Percentiles rank a stretch among this genome's conserved stretches.
Conservation (phyloP, 2,797 vertebrate genomes). For the Spinus pinus region DNA sequence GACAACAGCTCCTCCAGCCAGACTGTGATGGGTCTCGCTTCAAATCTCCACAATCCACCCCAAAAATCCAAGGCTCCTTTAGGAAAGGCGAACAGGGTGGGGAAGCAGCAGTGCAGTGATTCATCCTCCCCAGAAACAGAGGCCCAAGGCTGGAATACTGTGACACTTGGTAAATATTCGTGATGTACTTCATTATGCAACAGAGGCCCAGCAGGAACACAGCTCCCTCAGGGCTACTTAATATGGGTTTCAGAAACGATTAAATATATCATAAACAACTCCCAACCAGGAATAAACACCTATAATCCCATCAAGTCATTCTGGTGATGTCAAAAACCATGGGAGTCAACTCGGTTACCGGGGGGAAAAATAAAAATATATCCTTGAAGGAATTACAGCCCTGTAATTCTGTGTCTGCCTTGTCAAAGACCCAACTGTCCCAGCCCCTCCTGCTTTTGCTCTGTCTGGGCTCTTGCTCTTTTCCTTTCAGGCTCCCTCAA, state of each 20-base stretch:
- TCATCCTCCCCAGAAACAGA: conserved; percentile 41
- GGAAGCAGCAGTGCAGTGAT: conserved; percentile 28
- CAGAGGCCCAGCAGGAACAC: conserved; percentile 49
- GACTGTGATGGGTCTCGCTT: not conserved
- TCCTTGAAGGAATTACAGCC: not conserved
- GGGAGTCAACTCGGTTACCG: not conserved
- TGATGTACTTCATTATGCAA: conserved; percentile 67
- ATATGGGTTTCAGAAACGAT: conserved; percentile 59
- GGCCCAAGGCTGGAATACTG: conserved; percentile 35
- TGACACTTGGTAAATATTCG: conserved; percentile 59
- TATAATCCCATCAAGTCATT: conserved; percentile 54
- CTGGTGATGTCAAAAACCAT: conserved; percentile 47
- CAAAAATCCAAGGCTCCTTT: not conserved
- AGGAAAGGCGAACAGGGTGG: conserved; percentile 6
- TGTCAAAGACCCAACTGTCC: not conserved
- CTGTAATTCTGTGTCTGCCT: not conserved
- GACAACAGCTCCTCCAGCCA: not conserved
- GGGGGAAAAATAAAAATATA: not conserved
- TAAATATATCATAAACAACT: conserved; percentile 72
- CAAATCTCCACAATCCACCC: not conserved
- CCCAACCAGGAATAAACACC: conserved; percentile 61
- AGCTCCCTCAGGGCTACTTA: conserved; percentile 58
- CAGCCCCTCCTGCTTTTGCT: not conserved
- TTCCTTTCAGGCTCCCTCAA: not conserved
- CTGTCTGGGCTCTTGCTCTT: not conserved